Conservation (phyloP, 1,140 invertebrate species). For the Choristoneura fumiferana region DNA sequence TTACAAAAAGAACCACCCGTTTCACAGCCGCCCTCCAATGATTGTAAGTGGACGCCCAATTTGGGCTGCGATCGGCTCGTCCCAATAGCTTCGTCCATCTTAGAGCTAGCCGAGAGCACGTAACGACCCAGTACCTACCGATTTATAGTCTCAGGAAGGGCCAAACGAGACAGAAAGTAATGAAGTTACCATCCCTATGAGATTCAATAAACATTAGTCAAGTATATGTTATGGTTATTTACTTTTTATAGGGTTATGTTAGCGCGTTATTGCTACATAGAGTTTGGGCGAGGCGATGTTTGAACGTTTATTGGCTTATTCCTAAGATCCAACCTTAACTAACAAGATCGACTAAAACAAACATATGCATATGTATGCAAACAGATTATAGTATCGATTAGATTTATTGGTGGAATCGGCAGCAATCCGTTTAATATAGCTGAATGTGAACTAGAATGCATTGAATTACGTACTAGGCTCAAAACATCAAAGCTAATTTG, state of each 20-base stretch:
- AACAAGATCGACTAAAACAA: too few species aligned
- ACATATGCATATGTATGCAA: too few species aligned
- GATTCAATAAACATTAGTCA: constrained; percentile 18
- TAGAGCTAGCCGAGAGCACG: not conserved
- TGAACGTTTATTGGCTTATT: too few species aligned
- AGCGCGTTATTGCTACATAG: constrained; percentile 6
- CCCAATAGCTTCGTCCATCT: not conserved
- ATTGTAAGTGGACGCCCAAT: not conserved
- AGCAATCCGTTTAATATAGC: too few species aligned
- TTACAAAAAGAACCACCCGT: too few species aligned
- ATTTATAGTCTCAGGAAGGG: constrained; percentile 3
- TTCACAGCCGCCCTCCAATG: not conserved
- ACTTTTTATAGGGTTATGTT: constrained; percentile 6
- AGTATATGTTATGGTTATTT: constrained; percentile 2
- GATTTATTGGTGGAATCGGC: too few species aligned
- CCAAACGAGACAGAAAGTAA: constrained; percentile 4
- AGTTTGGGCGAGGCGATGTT: not conserved
- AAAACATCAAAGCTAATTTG: too few species aligned
- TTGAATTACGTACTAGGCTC: too few species aligned
- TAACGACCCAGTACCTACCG: not conserved
- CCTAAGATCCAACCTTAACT: too few species aligned
- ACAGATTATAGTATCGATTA: too few species aligned
- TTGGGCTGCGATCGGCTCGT: not conserved
- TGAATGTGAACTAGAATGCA: too few species aligned
- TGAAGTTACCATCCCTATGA: constrained; percentile 4